phyloP scores from a whole-genome alignment of 1,140 invertebrate genomes.

The Gryon sp. region DNA sequence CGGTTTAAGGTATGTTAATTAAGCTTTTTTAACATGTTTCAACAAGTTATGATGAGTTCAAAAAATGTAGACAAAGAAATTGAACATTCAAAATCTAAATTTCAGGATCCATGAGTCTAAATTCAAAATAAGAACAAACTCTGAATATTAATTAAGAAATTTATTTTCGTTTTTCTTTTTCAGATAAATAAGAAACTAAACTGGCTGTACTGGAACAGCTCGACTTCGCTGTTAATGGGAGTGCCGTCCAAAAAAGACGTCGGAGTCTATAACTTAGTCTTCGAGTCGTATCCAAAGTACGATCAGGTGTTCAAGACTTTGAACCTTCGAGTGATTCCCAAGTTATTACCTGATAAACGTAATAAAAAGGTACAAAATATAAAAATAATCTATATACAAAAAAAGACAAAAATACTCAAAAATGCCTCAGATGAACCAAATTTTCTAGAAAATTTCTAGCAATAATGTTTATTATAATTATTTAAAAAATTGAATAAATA shows the following conservation, averaged over 20 bases:
- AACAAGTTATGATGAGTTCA: too few relatives aligned
- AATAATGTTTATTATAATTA: background rate
- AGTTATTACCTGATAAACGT: conserved; percentile 67
- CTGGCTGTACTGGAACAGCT: conserved; percentile 76
- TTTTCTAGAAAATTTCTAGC: background rate
- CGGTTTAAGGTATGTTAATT: conserved; percentile 17
- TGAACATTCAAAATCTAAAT: background rate
- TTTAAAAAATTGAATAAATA: background rate
- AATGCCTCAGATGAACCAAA: too few relatives aligned
- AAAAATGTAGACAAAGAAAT: background rate
- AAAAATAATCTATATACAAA: background rate
- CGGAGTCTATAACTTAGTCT: conserved; percentile 80
- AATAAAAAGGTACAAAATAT: conserved; percentile 67
- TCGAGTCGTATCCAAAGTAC: conserved; percentile 77
- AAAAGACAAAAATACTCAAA: conserved; percentile 61
- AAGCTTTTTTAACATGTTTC: background rate
- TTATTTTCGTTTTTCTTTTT: background rate
- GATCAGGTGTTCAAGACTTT: conserved; percentile 79
- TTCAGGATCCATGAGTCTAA: too few relatives aligned
- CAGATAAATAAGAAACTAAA: conserved; percentile 23
- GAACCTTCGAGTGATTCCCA: conserved; percentile 81
- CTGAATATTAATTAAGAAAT: background rate
- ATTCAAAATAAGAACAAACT: too few relatives aligned
- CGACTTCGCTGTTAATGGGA: conserved; percentile 78
- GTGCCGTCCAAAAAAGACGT: conserved; percentile 81